A percentile compares a stretch with the other conserved stretches of the same genome.
phyloP scores from a whole-genome alignment of 2,888 invertebrate species.

The Ctenicera cuprea region DNA sequence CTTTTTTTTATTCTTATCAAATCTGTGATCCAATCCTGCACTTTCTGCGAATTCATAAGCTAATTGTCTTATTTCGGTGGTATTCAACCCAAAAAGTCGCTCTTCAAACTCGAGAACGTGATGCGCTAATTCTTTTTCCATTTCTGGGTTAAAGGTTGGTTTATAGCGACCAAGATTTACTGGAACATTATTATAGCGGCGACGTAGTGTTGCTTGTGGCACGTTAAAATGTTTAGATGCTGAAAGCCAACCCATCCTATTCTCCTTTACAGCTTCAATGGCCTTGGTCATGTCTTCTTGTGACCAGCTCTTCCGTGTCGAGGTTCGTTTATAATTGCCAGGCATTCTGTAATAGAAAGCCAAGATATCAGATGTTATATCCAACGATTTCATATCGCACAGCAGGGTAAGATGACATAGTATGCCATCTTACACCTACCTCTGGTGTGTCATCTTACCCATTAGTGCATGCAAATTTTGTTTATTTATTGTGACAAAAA shows the following conservation, averaged over 20 bases:
- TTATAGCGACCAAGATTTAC: slow-evolving; percentile 28
- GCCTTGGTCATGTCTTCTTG: no score
- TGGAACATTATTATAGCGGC: background rate
- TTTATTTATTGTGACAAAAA: background rate
- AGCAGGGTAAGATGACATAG: background rate
- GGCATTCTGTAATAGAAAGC: background rate
- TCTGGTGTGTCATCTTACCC: background rate
- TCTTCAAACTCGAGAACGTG: background rate
- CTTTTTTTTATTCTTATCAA: background rate
- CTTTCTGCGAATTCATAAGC: no score
- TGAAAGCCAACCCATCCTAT: slow-evolving; percentile 40
- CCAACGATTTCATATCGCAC: background rate
- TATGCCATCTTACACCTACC: background rate
- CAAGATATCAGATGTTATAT: background rate
- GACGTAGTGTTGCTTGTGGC: slow-evolving; percentile 42
- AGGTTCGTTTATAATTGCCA: slow-evolving; percentile 34
- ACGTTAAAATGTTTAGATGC: slow-evolving; percentile 39
- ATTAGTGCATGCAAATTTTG: background rate
- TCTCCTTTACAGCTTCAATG: no score
- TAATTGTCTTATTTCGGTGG: no score
- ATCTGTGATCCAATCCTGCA: no score
- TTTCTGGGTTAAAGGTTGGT: background rate
- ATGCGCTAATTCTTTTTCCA: slow-evolving; percentile 13
- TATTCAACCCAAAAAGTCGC: background rate
- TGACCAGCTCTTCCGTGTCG: no score